Evolutionary conservation across 2,888 invertebrate genomes (phyloP).

Genomic region (Apodemia duryi): DNA sequence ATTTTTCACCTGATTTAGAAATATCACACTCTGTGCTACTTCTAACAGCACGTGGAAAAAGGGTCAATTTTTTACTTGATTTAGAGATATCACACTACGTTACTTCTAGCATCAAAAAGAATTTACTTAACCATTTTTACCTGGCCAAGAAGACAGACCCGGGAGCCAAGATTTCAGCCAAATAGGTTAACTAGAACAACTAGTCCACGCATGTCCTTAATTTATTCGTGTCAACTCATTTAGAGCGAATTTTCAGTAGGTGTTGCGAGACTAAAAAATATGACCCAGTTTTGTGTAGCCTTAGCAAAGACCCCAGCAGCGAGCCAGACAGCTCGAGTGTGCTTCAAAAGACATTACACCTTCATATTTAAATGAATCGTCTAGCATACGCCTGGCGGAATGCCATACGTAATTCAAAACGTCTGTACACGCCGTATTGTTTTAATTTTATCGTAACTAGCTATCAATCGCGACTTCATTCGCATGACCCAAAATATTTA

Average conservation of each 20-base stretch:
- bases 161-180: too few species aligned
- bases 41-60: too few species aligned
- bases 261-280: conserved; percentile 11
- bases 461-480: too few species aligned
- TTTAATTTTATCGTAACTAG: background rate
- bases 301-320: conserved; percentile 12
- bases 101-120: too few species aligned
- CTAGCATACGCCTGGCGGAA: conserved; percentile 5
- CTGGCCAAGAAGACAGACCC: too few species aligned
- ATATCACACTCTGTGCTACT: too few species aligned
- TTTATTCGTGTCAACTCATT: conserved; percentile 11
- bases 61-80: too few species aligned
- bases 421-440: background rate
- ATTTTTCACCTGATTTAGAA: too few species aligned
- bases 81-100: too few species aligned
- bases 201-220: background rate
- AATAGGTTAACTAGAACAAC: too few species aligned
- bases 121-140: too few species aligned
- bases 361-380: conserved; percentile 15
- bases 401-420: conserved; percentile 2
- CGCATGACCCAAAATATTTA: too few species aligned
- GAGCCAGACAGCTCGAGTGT: conserved; percentile 12
- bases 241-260: conserved; percentile 10
- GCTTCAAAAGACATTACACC: conserved; percentile 16
- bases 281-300: conserved; percentile 15